Conservation (phyloP, 2,113 vertebrate species). For the Myiozetetes cayanensis region DNA sequence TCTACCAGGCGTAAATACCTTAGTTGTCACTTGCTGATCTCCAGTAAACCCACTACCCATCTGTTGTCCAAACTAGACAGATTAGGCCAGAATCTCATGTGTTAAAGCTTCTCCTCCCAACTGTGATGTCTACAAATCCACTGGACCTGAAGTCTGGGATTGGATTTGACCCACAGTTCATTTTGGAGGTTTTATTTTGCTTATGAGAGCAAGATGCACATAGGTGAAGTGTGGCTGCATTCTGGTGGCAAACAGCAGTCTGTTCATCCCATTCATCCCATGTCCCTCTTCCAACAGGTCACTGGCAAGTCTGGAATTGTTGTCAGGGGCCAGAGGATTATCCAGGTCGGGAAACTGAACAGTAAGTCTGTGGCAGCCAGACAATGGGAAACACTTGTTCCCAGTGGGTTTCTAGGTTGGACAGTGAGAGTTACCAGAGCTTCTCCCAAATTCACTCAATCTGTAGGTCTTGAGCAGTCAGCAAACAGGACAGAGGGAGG, state of each 20-base stretch:
- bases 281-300: conserved; percentile 7
- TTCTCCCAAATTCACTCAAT: neutral
- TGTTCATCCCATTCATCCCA: neutral
- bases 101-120: neutral
- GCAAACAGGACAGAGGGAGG: neutral
- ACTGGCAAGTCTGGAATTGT: conserved; percentile 59
- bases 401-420: neutral
- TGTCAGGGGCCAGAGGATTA: neutral
- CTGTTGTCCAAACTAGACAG: neutral
- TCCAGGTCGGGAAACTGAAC: conserved; percentile 4
- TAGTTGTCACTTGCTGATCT: neutral
- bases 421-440: neutral
- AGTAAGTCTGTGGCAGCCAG: neutral
- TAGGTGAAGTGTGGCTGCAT: neutral
- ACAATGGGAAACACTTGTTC: neutral
- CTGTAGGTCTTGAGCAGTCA: neutral
- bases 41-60: neutral
- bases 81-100: neutral
- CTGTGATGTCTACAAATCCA: neutral
- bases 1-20: neutral
- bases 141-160: neutral
- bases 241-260: neutral
- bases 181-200: neutral
- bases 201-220: neutral
- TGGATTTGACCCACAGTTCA: neutral